Base-by-base conservation (phyloP, 1,140 invertebrate species). In the Yoshiicerus persimilis region DNA sequence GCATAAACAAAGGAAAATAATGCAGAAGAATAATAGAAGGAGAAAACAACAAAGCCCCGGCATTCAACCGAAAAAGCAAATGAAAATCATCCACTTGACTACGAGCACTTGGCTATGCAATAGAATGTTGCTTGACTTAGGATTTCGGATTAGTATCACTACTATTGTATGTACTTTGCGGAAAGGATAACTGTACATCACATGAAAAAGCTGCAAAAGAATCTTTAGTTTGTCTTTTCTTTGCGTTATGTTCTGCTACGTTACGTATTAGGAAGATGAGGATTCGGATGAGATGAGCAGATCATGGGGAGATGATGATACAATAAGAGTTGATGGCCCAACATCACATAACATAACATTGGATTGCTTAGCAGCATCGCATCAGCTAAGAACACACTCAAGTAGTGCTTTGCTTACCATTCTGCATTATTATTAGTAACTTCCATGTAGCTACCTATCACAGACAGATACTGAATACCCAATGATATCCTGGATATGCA, bases 251-350 rank as follows among this genome's bases (percentile, higher is more conserved):
- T 80, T 80, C 30, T 80, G 75, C 75, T 36, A 80, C 75, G 75
- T 80, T 80, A 80, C 75, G 75, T 80, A 80, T 80, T 47, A 86
- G 41, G 86, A 77, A 66, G 86, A 87, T 41, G 86, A 87, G 41
- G 70, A 88, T 38, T 62, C n/a, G 84, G 87, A 86, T 86, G 84
- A 88, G 84, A 88, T 88, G 87, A 88, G 87, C 70, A 88, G 83
- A 85, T 89, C 86, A 87, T 89, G 88, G 88, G 86, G 86, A 87
- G 89, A 88, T 88, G 88, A 90, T 87, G 89, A 88, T 87, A 90
- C 89, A 90, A 90, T 90, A 90, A 89, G 83, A 89, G 66, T 83
- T 85, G 86, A 90, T 90, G 88, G 88, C 34, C 25, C 32, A 70
- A 75, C 86, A 89, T 89, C 70, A 84, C 88, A 89, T 84, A 75